Conservation (phyloP, 2,888 invertebrate genomes). For the Lottia scabra region DNA sequence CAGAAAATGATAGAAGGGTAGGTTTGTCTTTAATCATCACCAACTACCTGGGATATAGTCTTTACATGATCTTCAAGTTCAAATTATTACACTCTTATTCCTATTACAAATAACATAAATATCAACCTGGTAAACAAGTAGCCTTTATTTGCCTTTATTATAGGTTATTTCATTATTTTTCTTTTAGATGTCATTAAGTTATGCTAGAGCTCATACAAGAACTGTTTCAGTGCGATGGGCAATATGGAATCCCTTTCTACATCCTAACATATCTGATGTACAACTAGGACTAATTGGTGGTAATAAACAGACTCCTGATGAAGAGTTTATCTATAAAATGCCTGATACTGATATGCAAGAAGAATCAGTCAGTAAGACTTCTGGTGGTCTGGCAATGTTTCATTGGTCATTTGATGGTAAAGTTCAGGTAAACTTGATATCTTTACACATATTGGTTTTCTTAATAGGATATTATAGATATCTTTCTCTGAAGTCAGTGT, state of each 20-base stretch:
- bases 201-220: slow-evolving; percentile 50
- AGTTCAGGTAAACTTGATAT: slow-evolving; percentile 22
- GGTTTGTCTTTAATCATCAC: background rate
- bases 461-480: no score
- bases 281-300: slow-evolving; percentile 66
- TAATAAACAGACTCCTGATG: slow-evolving; percentile 66
- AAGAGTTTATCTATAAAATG: slow-evolving; percentile 67
- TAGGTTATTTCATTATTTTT: background rate
- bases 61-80: no score
- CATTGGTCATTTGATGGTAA: slow-evolving; percentile 45
- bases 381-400: slow-evolving; percentile 53
- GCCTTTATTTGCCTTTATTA: no score
- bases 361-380: slow-evolving; percentile 40
- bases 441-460: no score
- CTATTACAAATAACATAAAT: no score
- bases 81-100: no score
- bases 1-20: slow-evolving; percentile 60
- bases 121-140: no score
- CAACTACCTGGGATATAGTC: no score
- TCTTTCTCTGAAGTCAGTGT: no score
- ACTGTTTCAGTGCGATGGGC: slow-evolving; percentile 68
- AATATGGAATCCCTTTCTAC: slow-evolving; percentile 69
- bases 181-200: slow-evolving; percentile 40
- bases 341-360: slow-evolving; percentile 58
- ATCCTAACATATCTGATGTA: slow-evolving; percentile 48